Conservation (phyloP, 2,113 vertebrate genomes). For the Lipotes vexillifer region DNA sequence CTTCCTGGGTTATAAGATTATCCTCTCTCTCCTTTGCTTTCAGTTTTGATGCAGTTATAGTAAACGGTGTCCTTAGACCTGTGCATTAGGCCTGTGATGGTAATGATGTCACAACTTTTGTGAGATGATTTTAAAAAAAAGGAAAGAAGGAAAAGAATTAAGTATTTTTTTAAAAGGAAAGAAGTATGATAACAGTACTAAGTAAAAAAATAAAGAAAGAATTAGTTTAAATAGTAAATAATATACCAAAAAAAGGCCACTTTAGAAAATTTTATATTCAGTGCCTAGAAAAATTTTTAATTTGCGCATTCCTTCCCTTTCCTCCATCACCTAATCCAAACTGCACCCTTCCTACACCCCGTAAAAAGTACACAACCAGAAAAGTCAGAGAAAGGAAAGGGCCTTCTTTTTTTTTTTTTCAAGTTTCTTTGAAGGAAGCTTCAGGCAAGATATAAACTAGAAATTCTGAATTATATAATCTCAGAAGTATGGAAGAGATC, state of each 20-base stretch:
- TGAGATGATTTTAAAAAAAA: not conserved
- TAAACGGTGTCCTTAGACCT: not conserved
- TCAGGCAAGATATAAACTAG: not conserved
- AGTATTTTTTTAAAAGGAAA: not conserved
- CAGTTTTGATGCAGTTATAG: not conserved
- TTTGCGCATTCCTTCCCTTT: not conserved
- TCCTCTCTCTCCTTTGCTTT: constrained; percentile 2
- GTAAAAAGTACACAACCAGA: not conserved
- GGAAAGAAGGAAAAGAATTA: not conserved
- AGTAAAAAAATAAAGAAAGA: not conserved
- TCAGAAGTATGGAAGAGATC: not conserved
- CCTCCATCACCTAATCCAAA: not conserved
- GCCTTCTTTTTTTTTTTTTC: not conserved
- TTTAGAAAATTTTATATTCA: not conserved
- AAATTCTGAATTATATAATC: not conserved
- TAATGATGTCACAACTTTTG: not conserved
- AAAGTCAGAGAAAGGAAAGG: not conserved
- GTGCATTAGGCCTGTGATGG: not conserved
- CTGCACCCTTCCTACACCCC: not conserved
- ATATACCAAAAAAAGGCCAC: not conserved
- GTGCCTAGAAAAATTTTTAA: not conserved
- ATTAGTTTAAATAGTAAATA: constrained; percentile 12
- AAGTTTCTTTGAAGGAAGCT: not conserved
- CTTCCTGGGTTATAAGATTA: not conserved
- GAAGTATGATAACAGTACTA: not conserved